These are phyloP conservation scores for Squalus acanthias DNA, from an alignment of 2,797 vertebrate genomes.

Conservation along the genomic window DNA sequence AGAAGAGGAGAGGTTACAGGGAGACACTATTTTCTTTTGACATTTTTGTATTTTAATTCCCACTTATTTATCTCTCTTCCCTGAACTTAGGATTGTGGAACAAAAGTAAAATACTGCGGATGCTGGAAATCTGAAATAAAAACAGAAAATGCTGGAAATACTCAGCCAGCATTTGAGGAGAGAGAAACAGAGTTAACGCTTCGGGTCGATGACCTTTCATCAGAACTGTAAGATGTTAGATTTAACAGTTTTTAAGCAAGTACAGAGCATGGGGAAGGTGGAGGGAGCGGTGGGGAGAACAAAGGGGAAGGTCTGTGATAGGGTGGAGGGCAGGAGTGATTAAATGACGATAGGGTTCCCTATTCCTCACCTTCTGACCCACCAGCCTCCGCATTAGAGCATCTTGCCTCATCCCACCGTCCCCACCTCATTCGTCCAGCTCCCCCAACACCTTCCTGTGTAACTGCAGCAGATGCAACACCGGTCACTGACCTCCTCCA, in stretches of 20 bases:
- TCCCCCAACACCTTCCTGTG: neutral
- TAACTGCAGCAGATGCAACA: no score
- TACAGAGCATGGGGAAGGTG: no score
- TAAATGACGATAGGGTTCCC: neutral
- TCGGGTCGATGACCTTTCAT: neutral
- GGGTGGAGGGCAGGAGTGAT: neutral
- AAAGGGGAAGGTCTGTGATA: neutral
- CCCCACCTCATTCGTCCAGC: neutral
- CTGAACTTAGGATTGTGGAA: no score
- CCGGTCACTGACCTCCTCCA: no score
- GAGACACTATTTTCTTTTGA: no score
- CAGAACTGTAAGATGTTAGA: neutral
- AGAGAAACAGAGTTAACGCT: neutral
- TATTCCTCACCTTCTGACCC: neutral
- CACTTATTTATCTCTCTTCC: no score
- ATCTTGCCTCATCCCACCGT: neutral
- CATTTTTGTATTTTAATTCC: no score
- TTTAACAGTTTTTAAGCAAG: neutral
- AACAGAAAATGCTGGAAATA: neutral
- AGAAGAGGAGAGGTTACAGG: no score
- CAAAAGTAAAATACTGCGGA: no score
- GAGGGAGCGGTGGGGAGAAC: neutral
- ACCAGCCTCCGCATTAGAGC: neutral
- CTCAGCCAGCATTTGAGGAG: neutral
- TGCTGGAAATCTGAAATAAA: no score